Percentiles rank a stretch among this genome's conserved stretches.
phyloP scores from a whole-genome alignment of 2,797 vertebrate genomes.

The Aphelocoma californica region DNA sequence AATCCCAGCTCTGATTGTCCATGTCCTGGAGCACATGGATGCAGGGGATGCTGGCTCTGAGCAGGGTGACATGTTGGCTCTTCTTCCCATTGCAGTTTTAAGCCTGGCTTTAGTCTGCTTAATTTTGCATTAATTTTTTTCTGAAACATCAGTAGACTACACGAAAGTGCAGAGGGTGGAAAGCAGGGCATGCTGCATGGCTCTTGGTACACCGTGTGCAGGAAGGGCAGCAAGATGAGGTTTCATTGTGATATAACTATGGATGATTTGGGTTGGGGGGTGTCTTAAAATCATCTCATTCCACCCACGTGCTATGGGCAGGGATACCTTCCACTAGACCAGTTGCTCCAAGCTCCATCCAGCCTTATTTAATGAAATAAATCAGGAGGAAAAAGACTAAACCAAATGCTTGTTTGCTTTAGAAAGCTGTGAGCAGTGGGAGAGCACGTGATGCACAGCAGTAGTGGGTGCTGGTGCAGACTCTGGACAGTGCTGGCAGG shows the following conservation, averaged over 20 bases:
- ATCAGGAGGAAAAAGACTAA: background rate
- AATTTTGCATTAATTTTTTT: background rate
- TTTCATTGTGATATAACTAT: background rate
- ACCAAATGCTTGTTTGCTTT: background rate
- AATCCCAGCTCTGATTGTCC: rapidly evolving
- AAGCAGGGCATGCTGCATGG: background rate
- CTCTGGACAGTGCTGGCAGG: rapidly evolving
- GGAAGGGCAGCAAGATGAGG: background rate
- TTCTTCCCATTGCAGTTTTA: background rate
- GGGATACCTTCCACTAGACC: background rate
- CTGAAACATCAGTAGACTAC: background rate
- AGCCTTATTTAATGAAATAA: background rate
- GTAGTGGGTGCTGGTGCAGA: background rate
- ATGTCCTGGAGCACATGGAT: rapidly evolving
- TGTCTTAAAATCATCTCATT: background rate
- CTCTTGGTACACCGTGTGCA: rapidly evolving
- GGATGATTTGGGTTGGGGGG: background rate
- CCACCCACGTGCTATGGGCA: background rate
- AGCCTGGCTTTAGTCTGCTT: background rate
- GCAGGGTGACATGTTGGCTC: background rate
- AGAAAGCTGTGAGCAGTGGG: background rate
- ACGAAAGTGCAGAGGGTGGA: background rate
- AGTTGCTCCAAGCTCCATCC: background rate
- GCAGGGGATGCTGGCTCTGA: background rate
- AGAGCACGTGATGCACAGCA: rapidly evolving